Evolutionary conservation across 2,888 invertebrate genomes (phyloP).

Genomic region (Cremastinae sp.): DNA sequence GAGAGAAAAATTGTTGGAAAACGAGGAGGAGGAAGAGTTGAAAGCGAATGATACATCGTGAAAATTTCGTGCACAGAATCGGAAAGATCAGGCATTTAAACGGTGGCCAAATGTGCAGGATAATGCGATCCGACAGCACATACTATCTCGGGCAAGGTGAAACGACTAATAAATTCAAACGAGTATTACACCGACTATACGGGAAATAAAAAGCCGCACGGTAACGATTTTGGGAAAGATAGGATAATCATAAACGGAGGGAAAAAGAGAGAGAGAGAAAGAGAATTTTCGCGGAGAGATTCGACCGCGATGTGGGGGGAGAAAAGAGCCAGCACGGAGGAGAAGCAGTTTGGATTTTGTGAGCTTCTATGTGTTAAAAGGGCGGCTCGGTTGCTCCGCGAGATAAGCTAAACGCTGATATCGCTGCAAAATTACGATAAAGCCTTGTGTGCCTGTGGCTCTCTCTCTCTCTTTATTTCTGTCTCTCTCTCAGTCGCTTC

Average conservation of each 20-base stretch:
- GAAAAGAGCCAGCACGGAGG: constrained; percentile 3
- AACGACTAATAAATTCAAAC: constrained; percentile 53
- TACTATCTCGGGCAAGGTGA: constrained; percentile 18
- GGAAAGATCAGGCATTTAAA: constrained; percentile 11
- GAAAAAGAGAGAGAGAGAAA: constrained; percentile 23
- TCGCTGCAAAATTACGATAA: constrained; percentile 58
- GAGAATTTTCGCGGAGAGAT: neutral
- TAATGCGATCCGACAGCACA: constrained; percentile 6
- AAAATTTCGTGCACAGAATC: constrained; percentile 18
- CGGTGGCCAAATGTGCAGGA: neutral
- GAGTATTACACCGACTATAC: constrained; percentile 43
- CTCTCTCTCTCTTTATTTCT: neutral
- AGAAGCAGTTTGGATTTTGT: constrained; percentile 17
- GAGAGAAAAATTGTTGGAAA: constrained; percentile 1
- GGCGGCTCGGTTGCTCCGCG: constrained; percentile 31
- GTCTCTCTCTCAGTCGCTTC: neutral
- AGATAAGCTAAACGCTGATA: constrained; percentile 59
- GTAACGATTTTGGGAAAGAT: constrained; percentile 53
- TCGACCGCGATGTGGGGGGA: too few species aligned
- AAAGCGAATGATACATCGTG: constrained; percentile 22
- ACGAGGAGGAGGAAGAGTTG: neutral
- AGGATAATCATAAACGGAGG: constrained; percentile 45
- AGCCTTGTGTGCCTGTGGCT: constrained; percentile 21
- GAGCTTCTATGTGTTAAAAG: constrained; percentile 36
- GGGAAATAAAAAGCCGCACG: constrained; percentile 46